Evolutionary conservation across 2,888 invertebrate species (phyloP), one percentile per base, ranked within the genome.

Genomic region (Drosophila subsilvestris): DNA sequence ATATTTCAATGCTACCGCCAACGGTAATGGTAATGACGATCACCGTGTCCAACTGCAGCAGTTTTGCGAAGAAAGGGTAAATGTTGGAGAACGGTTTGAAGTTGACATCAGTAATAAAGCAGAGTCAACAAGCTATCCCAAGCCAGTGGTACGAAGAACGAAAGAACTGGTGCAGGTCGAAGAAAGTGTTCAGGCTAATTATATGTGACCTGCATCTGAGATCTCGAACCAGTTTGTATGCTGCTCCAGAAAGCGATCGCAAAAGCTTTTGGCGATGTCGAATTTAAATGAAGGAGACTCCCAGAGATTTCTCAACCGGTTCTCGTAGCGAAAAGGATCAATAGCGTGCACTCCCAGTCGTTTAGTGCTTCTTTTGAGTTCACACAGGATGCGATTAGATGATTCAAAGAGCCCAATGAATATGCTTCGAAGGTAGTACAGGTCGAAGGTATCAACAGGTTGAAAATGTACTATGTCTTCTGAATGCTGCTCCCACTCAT

Each of bases 131-230:
- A 53, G 25, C 44, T 18, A 29, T 65, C 42, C 65, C 22, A 59
- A 29, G 43, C 65, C 48, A 55, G 48, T 32, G 47, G 27, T 65
- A 22, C 25, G 47, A 49, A n/a, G 22, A 37, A 55, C 32, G 29
- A 63, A 45, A 20, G 18, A 42, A 53, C 22, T 47, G 12, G 27
- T 42, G 53, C 42, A 42, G 37, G 29, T 63, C 54, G 55, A 66
- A 51, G 45, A 17, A 47, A 63, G 51, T 54, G 54, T 18, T 60
- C 22, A 47, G 63, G 63, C 43, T 54, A 65, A 29, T 63, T 42
- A 65, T 48, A 51, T 10, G 2, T 37, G n/a, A 12, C 14, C 37
- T n/a, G 37, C 37, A 37, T 37, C 37, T 37, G 6, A 37, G 37
- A 37, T 37, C 37, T 22, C 18, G 18, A 12, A 32, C 29, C 59